These are phyloP conservation scores for Fistularia tabacaria DNA, from an alignment of 2,797 vertebrate species.

Conservation along the genomic window DNA sequence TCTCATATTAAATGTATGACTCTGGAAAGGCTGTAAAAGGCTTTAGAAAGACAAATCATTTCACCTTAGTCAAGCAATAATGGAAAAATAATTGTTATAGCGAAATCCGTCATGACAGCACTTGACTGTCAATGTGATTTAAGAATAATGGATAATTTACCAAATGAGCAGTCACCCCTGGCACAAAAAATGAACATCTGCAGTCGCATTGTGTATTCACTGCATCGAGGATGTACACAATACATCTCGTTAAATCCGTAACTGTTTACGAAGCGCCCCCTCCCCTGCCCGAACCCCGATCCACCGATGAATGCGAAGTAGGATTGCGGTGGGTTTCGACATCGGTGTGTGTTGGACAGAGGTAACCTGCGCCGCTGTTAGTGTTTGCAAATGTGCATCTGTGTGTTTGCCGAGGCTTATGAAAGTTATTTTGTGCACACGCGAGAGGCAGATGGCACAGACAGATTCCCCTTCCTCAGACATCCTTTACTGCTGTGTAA, in stretches of 20 bases:
- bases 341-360: background rate
- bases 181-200: background rate
- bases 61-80: too few species aligned
- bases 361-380: slow-evolving; percentile 12
- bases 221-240: slow-evolving; percentile 23
- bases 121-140: slow-evolving; percentile 6
- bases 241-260: slow-evolving; percentile 36
- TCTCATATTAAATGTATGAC: too few species aligned
- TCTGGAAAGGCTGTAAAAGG: too few species aligned
- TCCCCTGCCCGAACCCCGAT: slow-evolving; percentile 10
- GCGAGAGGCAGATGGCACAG: slow-evolving; percentile 67
- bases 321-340: slow-evolving; percentile 6
- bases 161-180: too few species aligned
- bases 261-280: slow-evolving; percentile 18
- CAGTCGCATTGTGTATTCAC: slow-evolving; percentile 17
- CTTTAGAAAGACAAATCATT: too few species aligned
- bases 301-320: slow-evolving; percentile 3
- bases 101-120: slow-evolving; percentile 5
- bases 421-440: slow-evolving; percentile 46
- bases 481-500: slow-evolving; percentile 37
- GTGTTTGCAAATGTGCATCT: slow-evolving; percentile 38
- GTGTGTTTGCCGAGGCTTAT: slow-evolving; percentile 51
- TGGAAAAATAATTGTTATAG: too few species aligned
- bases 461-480: slow-evolving; percentile 63
- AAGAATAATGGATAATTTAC: too few species aligned